Evolutionary conservation across 1,140 invertebrate species (phyloP).

Genomic region (Drosophila nasuta): DNA sequence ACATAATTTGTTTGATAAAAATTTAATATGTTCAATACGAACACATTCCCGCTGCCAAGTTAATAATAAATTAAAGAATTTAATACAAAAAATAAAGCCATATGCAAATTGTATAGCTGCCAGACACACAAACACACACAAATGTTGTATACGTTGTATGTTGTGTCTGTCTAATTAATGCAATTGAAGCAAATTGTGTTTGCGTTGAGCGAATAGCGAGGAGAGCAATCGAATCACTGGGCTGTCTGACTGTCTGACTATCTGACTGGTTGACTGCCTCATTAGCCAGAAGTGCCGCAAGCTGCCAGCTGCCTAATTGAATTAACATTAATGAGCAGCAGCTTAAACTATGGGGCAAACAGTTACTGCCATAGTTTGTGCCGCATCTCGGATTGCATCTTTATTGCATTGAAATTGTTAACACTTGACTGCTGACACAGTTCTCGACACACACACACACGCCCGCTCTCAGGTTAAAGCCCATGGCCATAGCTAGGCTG

Average conservation of each 20-base stretch:
- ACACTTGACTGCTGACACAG: conserved; percentile 38
- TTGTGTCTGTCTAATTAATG: conserved; percentile 66
- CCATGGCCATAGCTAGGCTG: not conserved
- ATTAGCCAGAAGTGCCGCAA: conserved; percentile 75
- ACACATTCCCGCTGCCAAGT: not conserved
- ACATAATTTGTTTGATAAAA: not conserved
- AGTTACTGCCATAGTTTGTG: conserved; percentile 3
- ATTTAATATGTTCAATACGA: not conserved
- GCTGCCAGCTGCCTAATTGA: conserved; percentile 64
- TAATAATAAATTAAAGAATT: conserved; percentile 20
- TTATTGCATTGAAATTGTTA: conserved; percentile 18
- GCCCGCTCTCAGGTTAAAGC: not conserved
- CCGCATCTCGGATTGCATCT: not conserved
- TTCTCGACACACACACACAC: conserved; percentile 4
- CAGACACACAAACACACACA: not conserved
- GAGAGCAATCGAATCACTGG: conserved; percentile 34
- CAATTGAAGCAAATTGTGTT: conserved; percentile 72
- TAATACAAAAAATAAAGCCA: conserved; percentile 1
- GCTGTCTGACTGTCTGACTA: conserved; percentile 2
- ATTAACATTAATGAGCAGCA: conserved; percentile 74
- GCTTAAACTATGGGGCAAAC: conserved; percentile 27
- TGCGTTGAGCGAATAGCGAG: conserved; percentile 52
- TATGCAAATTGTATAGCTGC: conserved; percentile 20
- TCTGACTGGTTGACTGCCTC: conserved; percentile 47
- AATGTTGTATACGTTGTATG: not conserved